A percentile compares a stretch with the other conserved stretches of the same genome.
Evolutionary conservation across 2,113 vertebrate species (phyloP).

Genomic region (Nansenia antarctica): DNA sequence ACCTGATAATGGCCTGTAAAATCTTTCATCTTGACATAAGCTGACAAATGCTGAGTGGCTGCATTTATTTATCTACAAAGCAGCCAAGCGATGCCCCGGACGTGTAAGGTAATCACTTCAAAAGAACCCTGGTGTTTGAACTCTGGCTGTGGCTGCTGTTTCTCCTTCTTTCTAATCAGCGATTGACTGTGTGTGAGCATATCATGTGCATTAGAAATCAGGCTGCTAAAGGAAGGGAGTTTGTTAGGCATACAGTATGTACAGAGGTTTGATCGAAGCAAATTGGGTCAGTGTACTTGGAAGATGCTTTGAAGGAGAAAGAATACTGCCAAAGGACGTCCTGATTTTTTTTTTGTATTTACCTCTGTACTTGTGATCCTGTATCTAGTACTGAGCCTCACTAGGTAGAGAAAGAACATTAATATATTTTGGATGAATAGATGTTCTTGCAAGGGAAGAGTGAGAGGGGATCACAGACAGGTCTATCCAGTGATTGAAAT

Average conservation of each 20-base stretch:
- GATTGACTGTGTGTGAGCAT: slow-evolving; percentile 57
- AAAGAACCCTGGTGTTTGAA: slow-evolving; percentile 60
- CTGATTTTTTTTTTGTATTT: neutral
- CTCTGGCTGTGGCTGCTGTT: slow-evolving; percentile 61
- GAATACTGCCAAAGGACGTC: neutral
- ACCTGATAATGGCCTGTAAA: slow-evolving; percentile 69
- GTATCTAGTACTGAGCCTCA: neutral
- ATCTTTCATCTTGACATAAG: slow-evolving; percentile 76
- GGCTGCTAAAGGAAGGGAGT: slow-evolving; percentile 31
- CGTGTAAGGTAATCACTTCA: slow-evolving; percentile 73
- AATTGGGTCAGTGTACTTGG: too few species aligned
- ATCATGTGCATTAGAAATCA: slow-evolving; percentile 63
- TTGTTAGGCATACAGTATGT: too few species aligned
- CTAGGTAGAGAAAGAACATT: neutral
- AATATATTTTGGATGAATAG: neutral
- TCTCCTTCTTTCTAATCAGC: slow-evolving; percentile 69
- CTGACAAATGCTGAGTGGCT: slow-evolving; percentile 72
- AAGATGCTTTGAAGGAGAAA: neutral
- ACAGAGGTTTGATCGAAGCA: too few species aligned
- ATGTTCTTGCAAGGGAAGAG: neutral
- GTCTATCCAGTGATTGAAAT: too few species aligned
- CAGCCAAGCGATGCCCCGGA: slow-evolving; percentile 63
- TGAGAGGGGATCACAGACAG: neutral
- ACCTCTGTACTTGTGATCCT: neutral
- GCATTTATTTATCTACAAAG: slow-evolving; percentile 66